These are phyloP conservation scores for Nannoperca australis DNA, from an alignment of 2,797 vertebrate species.

Conservation along the genomic window DNA sequence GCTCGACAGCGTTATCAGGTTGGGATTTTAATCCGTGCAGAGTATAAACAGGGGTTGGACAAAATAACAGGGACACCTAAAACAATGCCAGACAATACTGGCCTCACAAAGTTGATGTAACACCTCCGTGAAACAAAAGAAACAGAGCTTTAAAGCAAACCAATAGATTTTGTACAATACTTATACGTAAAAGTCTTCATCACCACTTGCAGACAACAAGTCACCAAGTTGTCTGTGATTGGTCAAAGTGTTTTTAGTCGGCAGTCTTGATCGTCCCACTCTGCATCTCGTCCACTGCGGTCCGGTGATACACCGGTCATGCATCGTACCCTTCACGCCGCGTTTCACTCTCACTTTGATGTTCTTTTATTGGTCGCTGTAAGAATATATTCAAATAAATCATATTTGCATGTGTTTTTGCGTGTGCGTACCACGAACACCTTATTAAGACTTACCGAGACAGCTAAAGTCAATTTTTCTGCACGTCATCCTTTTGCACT, in stretches of 20 bases:
- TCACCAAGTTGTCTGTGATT: not conserved
- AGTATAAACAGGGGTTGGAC: too few relatives aligned
- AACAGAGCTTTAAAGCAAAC: too few relatives aligned
- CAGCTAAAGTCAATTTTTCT: conserved; percentile 25
- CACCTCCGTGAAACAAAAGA: too few relatives aligned
- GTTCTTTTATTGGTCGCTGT: fast-evolving
- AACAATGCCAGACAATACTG: too few relatives aligned
- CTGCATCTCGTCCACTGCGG: not conserved
- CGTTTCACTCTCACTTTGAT: too few relatives aligned
- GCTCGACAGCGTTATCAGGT: too few relatives aligned
- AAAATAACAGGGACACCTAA: too few relatives aligned
- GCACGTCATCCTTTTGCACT: conserved; percentile 62
- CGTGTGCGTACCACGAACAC: not conserved
- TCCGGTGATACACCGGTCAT: not conserved
- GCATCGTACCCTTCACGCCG: not conserved
- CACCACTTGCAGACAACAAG: not conserved
- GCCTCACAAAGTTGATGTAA: too few relatives aligned
- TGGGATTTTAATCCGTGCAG: too few relatives aligned
- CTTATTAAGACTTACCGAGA: conserved; percentile 36
- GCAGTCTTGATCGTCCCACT: too few relatives aligned
- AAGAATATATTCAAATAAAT: not conserved
- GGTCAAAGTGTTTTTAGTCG: not conserved
- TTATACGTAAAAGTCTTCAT: not conserved
- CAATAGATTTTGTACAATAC: not conserved
- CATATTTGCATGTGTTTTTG: not conserved